Percentiles rank a stretch among this genome's conserved stretches.
Evolutionary conservation across 2,113 vertebrate species (phyloP).

Genomic region (Nibea coibor): DNA sequence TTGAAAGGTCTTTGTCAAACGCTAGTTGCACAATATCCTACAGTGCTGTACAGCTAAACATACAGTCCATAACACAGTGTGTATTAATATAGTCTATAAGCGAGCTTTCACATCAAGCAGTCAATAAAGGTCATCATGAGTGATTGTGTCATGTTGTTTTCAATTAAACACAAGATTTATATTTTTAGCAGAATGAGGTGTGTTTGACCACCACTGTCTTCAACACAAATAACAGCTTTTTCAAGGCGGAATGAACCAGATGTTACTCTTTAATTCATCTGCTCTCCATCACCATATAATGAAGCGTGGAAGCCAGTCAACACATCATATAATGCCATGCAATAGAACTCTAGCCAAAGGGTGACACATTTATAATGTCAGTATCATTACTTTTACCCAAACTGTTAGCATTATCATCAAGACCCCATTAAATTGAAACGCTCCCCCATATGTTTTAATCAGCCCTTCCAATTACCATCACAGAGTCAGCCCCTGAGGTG

Average conservation of each 20-base stretch:
- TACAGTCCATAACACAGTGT: neutral
- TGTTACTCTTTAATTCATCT: constrained; percentile 41
- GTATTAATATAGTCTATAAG: neutral
- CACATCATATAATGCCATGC: constrained; percentile 47
- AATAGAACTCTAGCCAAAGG: constrained; percentile 50
- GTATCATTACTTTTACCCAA: constrained; percentile 50
- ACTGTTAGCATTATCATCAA: constrained; percentile 52
- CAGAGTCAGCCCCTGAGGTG: constrained; percentile 31
- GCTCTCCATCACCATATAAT: constrained; percentile 48
- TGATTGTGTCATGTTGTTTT: neutral
- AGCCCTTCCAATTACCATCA: constrained; percentile 42
- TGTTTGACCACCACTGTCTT: constrained; percentile 2
- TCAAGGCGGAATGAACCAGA: constrained; percentile 36
- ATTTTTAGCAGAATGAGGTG: neutral
- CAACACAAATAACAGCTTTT: constrained; percentile 4
- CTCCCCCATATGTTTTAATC: constrained; percentile 59
- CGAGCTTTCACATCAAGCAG: neutral
- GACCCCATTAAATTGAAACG: constrained; percentile 43
- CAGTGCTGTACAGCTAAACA: neutral
- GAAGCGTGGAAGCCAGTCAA: constrained; percentile 56
- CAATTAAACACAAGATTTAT: neutral
- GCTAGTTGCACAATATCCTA: neutral
- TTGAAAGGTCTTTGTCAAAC: constrained; percentile 16
- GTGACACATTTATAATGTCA: constrained; percentile 36
- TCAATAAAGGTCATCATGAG: no score